Base-by-base conservation (phyloP, 2,113 vertebrate species). In the Corythaixoides concolor region DNA sequence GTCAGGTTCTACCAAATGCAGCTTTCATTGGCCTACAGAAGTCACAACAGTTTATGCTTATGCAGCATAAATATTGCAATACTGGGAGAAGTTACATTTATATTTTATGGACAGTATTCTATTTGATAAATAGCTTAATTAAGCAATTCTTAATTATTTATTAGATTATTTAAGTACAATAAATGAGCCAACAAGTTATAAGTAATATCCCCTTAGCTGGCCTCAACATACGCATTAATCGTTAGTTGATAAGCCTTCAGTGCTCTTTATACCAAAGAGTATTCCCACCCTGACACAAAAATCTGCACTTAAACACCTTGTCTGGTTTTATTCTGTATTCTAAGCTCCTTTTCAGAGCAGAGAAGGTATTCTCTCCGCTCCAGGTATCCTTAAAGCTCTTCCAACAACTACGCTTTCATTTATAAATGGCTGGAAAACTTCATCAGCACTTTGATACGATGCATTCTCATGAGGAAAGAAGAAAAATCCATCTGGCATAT, bases 401-500 rank as follows among this genome's bases (percentile, higher is more conserved):
- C 59, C 22, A 77, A 73, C 50, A 58, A 79, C 30, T 10, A 58
- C 15, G 7, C 50, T 53, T 67, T 20, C 21, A n/a, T 76, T 93
- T 94, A 53, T 18, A 91, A 75, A 64, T 5, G 45, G 49, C 62
- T 72, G 62, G 80, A 90, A 81, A 95, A 90, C 82, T 86, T 69
- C 88, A 62, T 47, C 85, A 88, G 89, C 37, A 55, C 45, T 90
- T 79, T 33, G 59, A 27, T 24, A 21, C 0, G 77, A 75, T 11
- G 45, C 53, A 43, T 64, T 74, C 60, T 86, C 52, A 68, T 0
- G 1, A 84, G 32, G 35, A 73, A 35, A 92, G 68, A 35, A 85
- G 79, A 93, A 93, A 93, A 93, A 95, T 80, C 94, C 96, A 94
- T 72, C 90, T 74, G 75, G 63, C 11, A 0, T 20, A 86, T 86